phyloP scores from a whole-genome alignment of 2,797 vertebrate species.

The Hipposideros larvatus region DNA sequence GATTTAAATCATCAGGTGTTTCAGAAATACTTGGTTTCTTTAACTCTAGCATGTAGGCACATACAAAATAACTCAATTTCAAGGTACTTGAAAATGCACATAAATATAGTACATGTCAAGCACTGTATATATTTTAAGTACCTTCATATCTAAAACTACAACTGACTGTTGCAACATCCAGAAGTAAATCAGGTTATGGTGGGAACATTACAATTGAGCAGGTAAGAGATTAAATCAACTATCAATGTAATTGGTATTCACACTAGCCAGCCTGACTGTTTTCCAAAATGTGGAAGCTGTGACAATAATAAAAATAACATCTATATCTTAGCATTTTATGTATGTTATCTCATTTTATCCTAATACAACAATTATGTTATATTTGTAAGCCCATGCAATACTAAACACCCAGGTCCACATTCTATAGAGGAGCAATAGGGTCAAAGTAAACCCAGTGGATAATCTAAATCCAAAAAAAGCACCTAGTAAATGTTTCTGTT shows the following conservation, averaged over 20 bases:
- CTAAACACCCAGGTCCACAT: background rate
- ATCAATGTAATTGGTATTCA: background rate
- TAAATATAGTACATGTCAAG: background rate
- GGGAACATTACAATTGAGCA: conserved; percentile 20
- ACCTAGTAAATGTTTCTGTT: background rate
- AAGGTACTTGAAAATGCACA: background rate
- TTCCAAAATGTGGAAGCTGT: conserved; percentile 16
- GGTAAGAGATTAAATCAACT: conserved; percentile 4
- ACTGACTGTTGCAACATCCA: background rate
- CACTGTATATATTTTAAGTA: background rate
- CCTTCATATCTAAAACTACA: background rate
- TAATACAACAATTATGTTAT: background rate
- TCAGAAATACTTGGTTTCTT: background rate
- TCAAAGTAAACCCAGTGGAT: background rate
- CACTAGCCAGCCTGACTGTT: background rate
- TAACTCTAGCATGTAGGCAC: background rate
- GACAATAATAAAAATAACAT: conserved; percentile 17
- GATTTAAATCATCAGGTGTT: background rate
- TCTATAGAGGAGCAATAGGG: background rate
- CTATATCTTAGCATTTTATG: background rate
- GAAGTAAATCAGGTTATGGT: background rate
- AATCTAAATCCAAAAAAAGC: background rate
- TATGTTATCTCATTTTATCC: background rate
- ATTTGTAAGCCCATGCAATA: background rate
- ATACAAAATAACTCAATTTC: background rate